A percentile compares a stretch with the other conserved stretches of the same genome.
phyloP scores from a whole-genome alignment of 2,888 invertebrate species.

The Sarcophaga caerulescens region DNA sequence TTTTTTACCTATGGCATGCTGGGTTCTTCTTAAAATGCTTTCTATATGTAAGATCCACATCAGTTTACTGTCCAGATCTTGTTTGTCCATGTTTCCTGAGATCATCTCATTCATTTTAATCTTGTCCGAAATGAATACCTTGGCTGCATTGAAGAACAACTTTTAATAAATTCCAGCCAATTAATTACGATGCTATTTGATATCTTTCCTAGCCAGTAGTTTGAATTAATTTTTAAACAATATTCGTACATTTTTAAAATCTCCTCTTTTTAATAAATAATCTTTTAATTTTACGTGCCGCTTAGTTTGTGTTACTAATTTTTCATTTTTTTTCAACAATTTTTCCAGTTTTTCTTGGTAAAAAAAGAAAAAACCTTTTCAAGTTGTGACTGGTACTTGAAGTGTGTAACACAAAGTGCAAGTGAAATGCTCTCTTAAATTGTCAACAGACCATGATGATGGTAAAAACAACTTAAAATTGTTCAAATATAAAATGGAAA shows the following conservation, averaged over 20 bases:
- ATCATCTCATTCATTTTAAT: no score
- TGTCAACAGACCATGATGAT: constrained; percentile 54
- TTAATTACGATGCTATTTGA: no score
- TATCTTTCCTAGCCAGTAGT: neutral
- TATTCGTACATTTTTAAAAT: neutral
- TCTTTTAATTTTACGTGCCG: constrained; percentile 22
- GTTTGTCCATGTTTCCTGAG: no score
- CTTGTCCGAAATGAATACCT: no score
- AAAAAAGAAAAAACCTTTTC: constrained; percentile 14
- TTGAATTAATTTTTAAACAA: neutral
- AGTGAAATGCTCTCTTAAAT: constrained; percentile 56
- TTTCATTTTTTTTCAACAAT: neutral
- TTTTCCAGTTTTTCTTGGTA: neutral
- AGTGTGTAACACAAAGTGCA: constrained; percentile 49
- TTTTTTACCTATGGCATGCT: no score
- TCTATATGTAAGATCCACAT: no score
- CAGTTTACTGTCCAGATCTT: no score
- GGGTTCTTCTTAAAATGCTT: no score
- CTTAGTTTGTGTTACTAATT: constrained; percentile 34
- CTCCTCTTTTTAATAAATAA: neutral
- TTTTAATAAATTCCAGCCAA: no score
- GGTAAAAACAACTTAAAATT: neutral
- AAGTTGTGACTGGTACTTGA: constrained; percentile 32
- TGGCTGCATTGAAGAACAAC: no score
- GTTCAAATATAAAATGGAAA: neutral